A percentile compares a stretch with the other conserved stretches of the same genome.
Evolutionary conservation across 2,888 invertebrate genomes (phyloP).

Genomic region (Drosophila melanosoma): DNA sequence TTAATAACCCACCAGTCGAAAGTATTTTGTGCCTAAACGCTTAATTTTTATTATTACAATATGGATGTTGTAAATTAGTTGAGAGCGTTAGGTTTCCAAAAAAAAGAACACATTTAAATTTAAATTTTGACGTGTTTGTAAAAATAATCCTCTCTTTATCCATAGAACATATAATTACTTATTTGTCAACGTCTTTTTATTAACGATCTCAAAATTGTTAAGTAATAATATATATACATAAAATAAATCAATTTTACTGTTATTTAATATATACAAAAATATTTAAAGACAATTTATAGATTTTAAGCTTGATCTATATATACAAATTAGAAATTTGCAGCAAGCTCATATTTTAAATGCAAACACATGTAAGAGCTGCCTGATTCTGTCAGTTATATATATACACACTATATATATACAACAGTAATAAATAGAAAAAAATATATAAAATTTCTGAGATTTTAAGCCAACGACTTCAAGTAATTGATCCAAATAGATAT

Average conservation of each 20-base stretch:
- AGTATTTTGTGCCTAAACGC: constrained; percentile 29
- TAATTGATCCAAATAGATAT: constrained; percentile 6
- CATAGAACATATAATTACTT: not conserved
- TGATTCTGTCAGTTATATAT: constrained; percentile 1
- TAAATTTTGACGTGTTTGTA: not conserved
- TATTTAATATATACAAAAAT: not conserved
- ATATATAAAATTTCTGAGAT: not conserved
- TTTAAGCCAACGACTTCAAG: not conserved
- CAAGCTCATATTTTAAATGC: constrained; percentile 1
- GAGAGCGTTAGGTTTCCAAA: not conserved
- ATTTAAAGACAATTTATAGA: not conserved
- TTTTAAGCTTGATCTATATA: not conserved
- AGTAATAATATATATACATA: constrained; percentile 2
- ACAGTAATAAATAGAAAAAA: not conserved
- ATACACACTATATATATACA: constrained; percentile 5
- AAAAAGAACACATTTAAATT: not conserved
- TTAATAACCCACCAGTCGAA: constrained; percentile 17
- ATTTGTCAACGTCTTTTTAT: not conserved
- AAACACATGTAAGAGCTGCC: not conserved
- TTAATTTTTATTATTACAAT: constrained; percentile 35
- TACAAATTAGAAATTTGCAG: not conserved
- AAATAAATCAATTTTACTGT: constrained; percentile 1
- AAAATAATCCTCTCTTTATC: constrained; percentile 1
- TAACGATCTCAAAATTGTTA: constrained; percentile 34
- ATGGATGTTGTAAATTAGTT: constrained; percentile 31